Conservation (phyloP, 2,113 vertebrate species). For the Nyctibius bracteatus region DNA sequence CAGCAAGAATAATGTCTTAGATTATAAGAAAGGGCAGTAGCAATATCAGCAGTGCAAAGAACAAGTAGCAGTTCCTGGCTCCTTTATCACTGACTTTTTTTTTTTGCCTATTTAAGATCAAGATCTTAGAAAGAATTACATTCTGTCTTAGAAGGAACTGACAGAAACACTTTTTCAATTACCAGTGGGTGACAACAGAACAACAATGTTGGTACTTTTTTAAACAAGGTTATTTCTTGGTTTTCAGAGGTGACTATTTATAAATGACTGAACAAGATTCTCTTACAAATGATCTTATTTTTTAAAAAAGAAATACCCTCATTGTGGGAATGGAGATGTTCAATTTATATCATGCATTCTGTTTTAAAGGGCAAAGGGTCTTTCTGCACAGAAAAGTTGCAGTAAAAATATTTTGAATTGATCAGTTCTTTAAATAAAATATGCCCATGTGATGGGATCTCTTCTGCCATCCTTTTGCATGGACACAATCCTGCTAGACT, state of each 20-base stretch:
- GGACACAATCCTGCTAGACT: neutral
- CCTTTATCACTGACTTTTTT: constrained; percentile 61
- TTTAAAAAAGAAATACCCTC: constrained; percentile 20
- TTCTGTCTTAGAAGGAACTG: constrained; percentile 69
- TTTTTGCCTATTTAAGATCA: constrained; percentile 74
- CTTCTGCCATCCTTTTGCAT: neutral
- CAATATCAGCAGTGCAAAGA: constrained; percentile 69
- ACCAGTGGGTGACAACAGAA: constrained; percentile 70
- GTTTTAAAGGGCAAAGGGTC: neutral
- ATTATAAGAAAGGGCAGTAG: constrained; percentile 75
- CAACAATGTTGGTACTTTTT: constrained; percentile 67
- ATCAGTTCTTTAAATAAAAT: constrained; percentile 1
- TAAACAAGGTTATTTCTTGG: constrained; percentile 74
- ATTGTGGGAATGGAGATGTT: constrained; percentile 13
- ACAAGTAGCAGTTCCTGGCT: constrained; percentile 68
- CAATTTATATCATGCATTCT: constrained; percentile 12
- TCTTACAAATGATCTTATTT: constrained; percentile 62
- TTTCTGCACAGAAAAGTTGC: neutral
- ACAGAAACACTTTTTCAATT: constrained; percentile 81
- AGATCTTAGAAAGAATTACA: constrained; percentile 76
- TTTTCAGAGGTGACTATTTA: constrained; percentile 73
- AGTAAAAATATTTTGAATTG: neutral
- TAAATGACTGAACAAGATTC: constrained; percentile 65
- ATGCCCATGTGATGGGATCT: neutral
- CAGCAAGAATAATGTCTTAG: constrained; percentile 74